Conservation (phyloP, 1,140 invertebrate genomes). For the Hirudo medicinalis region DNA sequence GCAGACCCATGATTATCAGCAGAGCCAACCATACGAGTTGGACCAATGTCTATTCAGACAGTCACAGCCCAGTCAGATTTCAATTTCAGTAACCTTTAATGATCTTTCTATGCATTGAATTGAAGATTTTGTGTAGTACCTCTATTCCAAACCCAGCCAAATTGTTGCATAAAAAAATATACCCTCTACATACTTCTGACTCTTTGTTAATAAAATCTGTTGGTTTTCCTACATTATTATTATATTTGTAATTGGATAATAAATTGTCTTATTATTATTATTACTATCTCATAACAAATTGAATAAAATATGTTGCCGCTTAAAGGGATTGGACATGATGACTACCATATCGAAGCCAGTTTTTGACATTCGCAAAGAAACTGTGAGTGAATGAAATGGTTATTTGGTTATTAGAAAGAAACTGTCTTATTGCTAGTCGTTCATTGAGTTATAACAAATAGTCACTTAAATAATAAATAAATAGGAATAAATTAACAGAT, state of each 20-base stretch:
- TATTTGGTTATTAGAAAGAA: too few relatives aligned
- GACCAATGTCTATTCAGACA: slow-evolving; percentile 35
- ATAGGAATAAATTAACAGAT: neutral
- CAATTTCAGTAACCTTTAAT: neutral
- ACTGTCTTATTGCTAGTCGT: neutral
- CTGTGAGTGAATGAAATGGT: slow-evolving; percentile 48
- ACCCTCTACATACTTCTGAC: too few relatives aligned
- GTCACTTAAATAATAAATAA: neutral
- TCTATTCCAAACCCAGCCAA: too few relatives aligned
- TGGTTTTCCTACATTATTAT: too few relatives aligned
- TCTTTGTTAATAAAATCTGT: too few relatives aligned
- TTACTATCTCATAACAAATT: too few relatives aligned
- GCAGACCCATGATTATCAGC: slow-evolving; percentile 33
- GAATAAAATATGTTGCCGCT: neutral
- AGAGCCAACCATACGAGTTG: slow-evolving; percentile 29
- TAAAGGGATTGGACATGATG: slow-evolving; percentile 47
- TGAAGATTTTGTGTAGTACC: too few relatives aligned
- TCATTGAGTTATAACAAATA: neutral
- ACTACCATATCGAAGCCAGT: slow-evolving; percentile 80
- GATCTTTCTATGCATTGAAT: too few relatives aligned
- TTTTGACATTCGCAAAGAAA: slow-evolving; percentile 75
- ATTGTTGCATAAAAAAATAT: too few relatives aligned
- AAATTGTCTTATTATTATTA: too few relatives aligned
- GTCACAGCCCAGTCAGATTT: slow-evolving; percentile 22
- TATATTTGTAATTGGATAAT: too few relatives aligned